Evolutionary conservation across 2,797 vertebrate species (phyloP).

Genomic region (Propithecus deckenii): DNA sequence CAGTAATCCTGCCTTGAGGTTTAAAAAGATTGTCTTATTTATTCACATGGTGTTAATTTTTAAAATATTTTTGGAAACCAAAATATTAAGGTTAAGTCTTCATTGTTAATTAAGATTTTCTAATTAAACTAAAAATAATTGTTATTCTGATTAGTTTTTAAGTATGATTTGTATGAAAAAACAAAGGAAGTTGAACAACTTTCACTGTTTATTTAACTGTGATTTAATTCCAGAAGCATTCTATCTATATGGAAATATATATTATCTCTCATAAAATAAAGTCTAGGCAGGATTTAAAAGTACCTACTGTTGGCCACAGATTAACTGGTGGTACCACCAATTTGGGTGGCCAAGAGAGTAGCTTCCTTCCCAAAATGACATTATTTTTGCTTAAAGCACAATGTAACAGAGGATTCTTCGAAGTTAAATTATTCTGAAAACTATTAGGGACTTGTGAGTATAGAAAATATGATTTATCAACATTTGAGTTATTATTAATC

Average conservation of each 20-base stretch:
- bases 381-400: slow-evolving; percentile 49
- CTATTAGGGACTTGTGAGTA: background rate
- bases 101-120: slow-evolving; percentile 99
- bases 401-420: slow-evolving; percentile 6
- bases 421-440: slow-evolving; percentile 45
- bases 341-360: slow-evolving; percentile 63
- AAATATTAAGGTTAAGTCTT: slow-evolving; percentile 98
- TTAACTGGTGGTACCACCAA: slow-evolving; percentile 68
- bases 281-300: slow-evolving; percentile 79
- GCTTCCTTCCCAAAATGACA: slow-evolving; percentile 41
- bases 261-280: slow-evolving; percentile 81
- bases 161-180: slow-evolving; percentile 93
- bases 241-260: slow-evolving; percentile 84
- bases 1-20: slow-evolving; percentile 99
- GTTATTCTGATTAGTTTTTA: slow-evolving; percentile 96
- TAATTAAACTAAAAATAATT: slow-evolving; percentile 99
- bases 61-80: slow-evolving; percentile 92
- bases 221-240: slow-evolving; percentile 84
- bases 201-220: slow-evolving; percentile 82
- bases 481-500: slow-evolving; percentile 27
- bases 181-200: slow-evolving; percentile 92
- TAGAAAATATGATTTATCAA: slow-evolving; percentile 21
- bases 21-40: slow-evolving; percentile 99
- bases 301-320: slow-evolving; percentile 75
- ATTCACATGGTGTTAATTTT: slow-evolving; percentile 93